Evolutionary conservation across 2,113 vertebrate species (phyloP).

Genomic region (Phalacrocorax aristotelis): DNA sequence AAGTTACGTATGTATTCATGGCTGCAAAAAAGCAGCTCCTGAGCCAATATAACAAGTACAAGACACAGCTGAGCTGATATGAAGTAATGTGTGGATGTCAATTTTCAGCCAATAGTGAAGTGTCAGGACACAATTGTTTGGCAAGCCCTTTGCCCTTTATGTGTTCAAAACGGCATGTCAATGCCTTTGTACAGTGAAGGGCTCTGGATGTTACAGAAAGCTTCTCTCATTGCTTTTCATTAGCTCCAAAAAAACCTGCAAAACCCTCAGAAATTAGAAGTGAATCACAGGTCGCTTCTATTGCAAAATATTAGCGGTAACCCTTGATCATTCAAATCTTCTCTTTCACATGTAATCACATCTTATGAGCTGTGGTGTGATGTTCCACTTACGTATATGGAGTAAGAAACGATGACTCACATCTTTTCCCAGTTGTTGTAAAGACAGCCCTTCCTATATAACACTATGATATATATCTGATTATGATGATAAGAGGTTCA

Average conservation of each 20-base stretch:
- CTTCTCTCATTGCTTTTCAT: not conserved
- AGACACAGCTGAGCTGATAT: slow-evolving; percentile 27
- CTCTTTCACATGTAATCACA: not conserved
- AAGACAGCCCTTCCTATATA: not conserved
- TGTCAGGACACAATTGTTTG: slow-evolving; percentile 54
- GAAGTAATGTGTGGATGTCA: not conserved
- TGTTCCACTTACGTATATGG: not conserved
- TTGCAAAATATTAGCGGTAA: slow-evolving; percentile 9
- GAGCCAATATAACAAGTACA: slow-evolving; percentile 21
- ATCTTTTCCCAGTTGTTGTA: not conserved
- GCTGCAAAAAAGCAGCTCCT: not conserved
- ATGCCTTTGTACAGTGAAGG: not conserved
- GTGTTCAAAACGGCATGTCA: not conserved
- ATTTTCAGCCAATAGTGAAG: slow-evolving; percentile 44
- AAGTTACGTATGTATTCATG: not conserved
- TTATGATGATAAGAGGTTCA: not conserved
- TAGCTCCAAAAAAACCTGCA: not conserved
- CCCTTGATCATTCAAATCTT: not conserved
- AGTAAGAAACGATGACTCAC: slow-evolving; percentile 31
- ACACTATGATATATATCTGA: slow-evolving; percentile 12
- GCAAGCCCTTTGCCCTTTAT: slow-evolving; percentile 61
- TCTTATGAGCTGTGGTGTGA: slow-evolving; percentile 54
- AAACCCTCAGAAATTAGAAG: slow-evolving; percentile 25
- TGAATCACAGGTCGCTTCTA: slow-evolving; percentile 29
- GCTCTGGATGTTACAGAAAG: not conserved